Evolutionary conservation across 2,888 invertebrate species (phyloP).

Genomic region (Alloscopus bannaensis): DNA sequence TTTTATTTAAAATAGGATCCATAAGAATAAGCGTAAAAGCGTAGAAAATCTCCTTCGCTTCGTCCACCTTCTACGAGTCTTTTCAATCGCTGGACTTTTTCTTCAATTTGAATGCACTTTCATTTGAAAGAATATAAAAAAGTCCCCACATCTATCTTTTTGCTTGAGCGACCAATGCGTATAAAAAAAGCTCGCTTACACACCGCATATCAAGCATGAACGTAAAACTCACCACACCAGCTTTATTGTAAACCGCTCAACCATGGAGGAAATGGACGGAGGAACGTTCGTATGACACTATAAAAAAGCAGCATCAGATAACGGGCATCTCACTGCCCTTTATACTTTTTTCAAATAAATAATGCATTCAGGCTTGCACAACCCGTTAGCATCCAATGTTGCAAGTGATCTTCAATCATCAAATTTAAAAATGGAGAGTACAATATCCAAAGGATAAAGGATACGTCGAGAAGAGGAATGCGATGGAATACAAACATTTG

Average conservation of each 20-base stretch:
- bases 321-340: constrained; percentile 28
- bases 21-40: background rate
- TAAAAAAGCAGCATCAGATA: constrained; percentile 25
- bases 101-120: constrained; percentile 53
- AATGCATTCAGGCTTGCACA: constrained; percentile 41
- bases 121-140: constrained; percentile 14
- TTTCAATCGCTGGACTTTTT: constrained; percentile 21
- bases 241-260: constrained; percentile 54
- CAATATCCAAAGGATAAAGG: background rate
- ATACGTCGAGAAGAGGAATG: too few relatives aligned
- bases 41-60: constrained; percentile 23
- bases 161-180: constrained; percentile 39
- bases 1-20: constrained; percentile 43
- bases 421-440: background rate
- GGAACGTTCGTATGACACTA: constrained; percentile 34
- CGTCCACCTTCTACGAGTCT: constrained; percentile 11
- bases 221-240: background rate
- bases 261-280: constrained; percentile 31
- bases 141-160: constrained; percentile 19
- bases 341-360: constrained; percentile 42
- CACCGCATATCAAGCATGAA: too few relatives aligned
- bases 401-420: constrained; percentile 31
- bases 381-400: constrained; percentile 44
- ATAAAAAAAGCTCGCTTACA: constrained; percentile 16
- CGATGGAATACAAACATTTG: too few relatives aligned